These are phyloP conservation scores for Chaetops frenatus DNA, from an alignment of 2,113 vertebrate genomes.

Conservation along the genomic window DNA sequence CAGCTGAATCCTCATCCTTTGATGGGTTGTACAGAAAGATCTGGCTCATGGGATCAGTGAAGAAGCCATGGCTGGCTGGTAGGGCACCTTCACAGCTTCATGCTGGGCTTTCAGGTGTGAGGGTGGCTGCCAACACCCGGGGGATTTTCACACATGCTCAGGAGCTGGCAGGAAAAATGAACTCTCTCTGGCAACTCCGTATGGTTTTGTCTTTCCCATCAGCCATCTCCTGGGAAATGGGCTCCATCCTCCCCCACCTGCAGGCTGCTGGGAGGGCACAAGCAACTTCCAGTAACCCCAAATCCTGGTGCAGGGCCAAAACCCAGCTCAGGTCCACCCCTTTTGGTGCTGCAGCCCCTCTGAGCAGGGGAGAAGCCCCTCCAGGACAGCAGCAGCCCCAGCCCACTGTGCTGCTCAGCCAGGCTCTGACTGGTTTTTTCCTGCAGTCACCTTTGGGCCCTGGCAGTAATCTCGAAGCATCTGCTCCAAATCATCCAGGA, in stretches of 20 bases:
- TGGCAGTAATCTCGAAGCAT: slow-evolving; percentile 68
- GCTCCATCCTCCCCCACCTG: neutral
- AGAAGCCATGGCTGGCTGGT: neutral
- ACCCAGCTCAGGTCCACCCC: neutral
- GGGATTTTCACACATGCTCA: neutral
- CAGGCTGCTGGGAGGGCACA: neutral
- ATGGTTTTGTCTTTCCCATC: slow-evolving; percentile 37
- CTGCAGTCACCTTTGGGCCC: slow-evolving; percentile 63
- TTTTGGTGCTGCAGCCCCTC: neutral
- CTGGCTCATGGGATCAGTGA: accelerated
- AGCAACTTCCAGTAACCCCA: neutral
- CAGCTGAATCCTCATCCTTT: neutral
- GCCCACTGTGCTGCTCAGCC: accelerated
- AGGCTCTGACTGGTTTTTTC: slow-evolving; percentile 46
- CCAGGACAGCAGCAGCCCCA: accelerated
- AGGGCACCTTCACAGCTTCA: neutral
- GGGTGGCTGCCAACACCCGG: slow-evolving; percentile 16
- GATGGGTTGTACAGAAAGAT: neutral
- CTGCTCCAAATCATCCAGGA: slow-evolving; percentile 74
- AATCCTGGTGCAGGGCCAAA: neutral
- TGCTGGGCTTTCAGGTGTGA: neutral
- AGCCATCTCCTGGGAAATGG: neutral
- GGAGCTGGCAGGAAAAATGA: neutral
- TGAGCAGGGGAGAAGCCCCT: neutral
- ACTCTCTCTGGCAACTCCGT: slow-evolving; percentile 20